Evolutionary conservation across 2,797 vertebrate genomes (phyloP).

Genomic region (Phataginus tricuspis): DNA sequence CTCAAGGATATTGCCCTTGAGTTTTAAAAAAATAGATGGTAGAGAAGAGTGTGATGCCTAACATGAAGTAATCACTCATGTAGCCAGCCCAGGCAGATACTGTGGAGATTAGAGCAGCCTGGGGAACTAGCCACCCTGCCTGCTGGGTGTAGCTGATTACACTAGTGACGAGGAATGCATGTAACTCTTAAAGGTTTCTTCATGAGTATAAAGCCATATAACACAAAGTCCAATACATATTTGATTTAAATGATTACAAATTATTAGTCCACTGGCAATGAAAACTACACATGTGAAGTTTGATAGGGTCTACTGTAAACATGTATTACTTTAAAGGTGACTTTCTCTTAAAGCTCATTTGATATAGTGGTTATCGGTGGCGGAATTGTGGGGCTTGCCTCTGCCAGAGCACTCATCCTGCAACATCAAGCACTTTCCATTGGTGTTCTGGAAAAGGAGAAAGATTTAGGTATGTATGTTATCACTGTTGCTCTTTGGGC

Average conservation of each 20-base stretch:
- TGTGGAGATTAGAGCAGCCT: neutral
- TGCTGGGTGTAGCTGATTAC: neutral
- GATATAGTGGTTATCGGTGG: slow-evolving; percentile 93
- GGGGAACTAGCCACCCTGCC: neutral
- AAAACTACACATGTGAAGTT: neutral
- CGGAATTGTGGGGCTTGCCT: slow-evolving; percentile 95
- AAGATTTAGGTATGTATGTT: slow-evolving; percentile 89
- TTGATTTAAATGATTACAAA: slow-evolving; percentile 45
- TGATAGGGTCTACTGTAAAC: slow-evolving; percentile 87
- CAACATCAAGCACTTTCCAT: slow-evolving; percentile 91
- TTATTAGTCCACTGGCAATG: neutral
- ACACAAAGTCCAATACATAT: neutral
- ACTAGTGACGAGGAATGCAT: neutral
- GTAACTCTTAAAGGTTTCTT: slow-evolving; percentile 1
- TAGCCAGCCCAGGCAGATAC: neutral
- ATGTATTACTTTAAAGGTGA: slow-evolving; percentile 70
- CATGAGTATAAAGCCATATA: neutral
- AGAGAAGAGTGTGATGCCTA: neutral
- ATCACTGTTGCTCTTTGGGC: neutral
- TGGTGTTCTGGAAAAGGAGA: slow-evolving; percentile 95
- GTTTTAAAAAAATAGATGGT: neutral
- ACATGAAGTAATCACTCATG: neutral
- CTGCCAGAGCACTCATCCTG: slow-evolving; percentile 92
- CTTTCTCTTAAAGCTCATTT: slow-evolving; percentile 76
- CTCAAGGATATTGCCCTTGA: slow-evolving; percentile 22